Percentiles rank a stretch among this genome's conserved stretches.
These are phyloP conservation scores for Ridgeia piscesae DNA, from an alignment of 1,140 invertebrate genomes.

Conservation along the genomic window DNA sequence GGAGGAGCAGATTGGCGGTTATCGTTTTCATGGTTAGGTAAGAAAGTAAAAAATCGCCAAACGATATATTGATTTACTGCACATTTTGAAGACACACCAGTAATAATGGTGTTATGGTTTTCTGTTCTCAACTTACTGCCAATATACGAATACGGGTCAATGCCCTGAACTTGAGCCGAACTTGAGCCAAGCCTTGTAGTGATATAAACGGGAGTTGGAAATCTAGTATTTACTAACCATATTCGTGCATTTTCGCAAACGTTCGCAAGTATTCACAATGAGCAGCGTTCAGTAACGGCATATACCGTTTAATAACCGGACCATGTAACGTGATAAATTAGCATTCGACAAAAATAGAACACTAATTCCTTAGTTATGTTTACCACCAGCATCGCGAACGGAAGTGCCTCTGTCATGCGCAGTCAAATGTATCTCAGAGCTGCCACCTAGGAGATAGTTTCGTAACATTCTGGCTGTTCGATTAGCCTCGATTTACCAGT, in stretches of 20 bases:
- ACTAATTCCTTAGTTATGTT: constrained; percentile 1
- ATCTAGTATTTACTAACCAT: background rate
- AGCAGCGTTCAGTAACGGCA: background rate
- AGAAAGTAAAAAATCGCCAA: too few relatives aligned
- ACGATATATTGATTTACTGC: too few relatives aligned
- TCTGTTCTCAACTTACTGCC: background rate
- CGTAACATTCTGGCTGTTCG: background rate
- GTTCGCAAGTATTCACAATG: background rate
- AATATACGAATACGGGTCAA: background rate
- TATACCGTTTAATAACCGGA: background rate
- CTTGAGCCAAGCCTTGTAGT: too few relatives aligned
- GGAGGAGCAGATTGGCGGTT: too few relatives aligned
- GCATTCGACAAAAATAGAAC: background rate
- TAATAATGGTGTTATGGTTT: background rate
- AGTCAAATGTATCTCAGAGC: background rate
- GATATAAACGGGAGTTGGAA: background rate
- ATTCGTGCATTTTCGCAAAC: background rate
- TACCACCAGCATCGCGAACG: background rate
- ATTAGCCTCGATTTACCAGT: too few relatives aligned
- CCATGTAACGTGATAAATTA: background rate
- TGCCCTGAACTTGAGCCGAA: background rate
- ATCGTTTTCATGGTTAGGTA: too few relatives aligned
- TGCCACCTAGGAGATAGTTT: background rate
- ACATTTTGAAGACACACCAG: background rate
- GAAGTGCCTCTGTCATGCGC: background rate